Evolutionary conservation across 2,113 vertebrate genomes (phyloP), one percentile per base, ranked within the genome.

Genomic region (Anser cygnoides): DNA sequence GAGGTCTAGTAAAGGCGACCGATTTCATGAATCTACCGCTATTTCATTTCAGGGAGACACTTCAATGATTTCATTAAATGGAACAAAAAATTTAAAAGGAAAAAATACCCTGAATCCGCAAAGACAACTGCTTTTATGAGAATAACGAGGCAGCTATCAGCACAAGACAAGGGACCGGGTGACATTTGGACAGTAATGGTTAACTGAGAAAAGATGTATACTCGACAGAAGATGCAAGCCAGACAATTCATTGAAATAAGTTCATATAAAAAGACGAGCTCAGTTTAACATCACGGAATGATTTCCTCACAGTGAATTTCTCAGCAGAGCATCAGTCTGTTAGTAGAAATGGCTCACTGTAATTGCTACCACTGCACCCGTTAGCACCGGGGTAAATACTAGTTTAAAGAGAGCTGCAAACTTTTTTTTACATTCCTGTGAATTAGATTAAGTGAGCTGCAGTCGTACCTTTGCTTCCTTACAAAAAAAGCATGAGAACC

Each of bases 211-310:
- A 72, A 87, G 11, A 52, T 49, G 33, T 26, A 8, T 33, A 33
- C 43, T 61, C n/a, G 79, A 21, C 29, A 87, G 39, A 87, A 84
- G 54, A 72, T 61, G 16, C 29, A 13, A n/a, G 44, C 20, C 11
- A 75, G 31, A 61, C 55, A 84, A 92, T 95, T 91, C 84, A 57
- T 84, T 91, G 39, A 33, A 73, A 61, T 66, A 75, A 35, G 61
- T 77, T 81, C 35, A 26, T 78, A 39, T 59, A 49, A 75, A 65
- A 91, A 84, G 35, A 87, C 43, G 26, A 78, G 57, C 52, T 89
- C 13, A 4, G 49, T 75, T 91, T 3, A 1, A 62, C 66, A 22
- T 41, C 4, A 0, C 66, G 65, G 66, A 78, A 35, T 29, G 13
- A 25, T 84, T 92, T 82, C 73, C 77, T 74, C 55, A 26, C 31